Percentiles rank a stretch among this genome's conserved stretches.
Evolutionary conservation across 2,113 vertebrate species (phyloP).

Genomic region (Helogale parvula): DNA sequence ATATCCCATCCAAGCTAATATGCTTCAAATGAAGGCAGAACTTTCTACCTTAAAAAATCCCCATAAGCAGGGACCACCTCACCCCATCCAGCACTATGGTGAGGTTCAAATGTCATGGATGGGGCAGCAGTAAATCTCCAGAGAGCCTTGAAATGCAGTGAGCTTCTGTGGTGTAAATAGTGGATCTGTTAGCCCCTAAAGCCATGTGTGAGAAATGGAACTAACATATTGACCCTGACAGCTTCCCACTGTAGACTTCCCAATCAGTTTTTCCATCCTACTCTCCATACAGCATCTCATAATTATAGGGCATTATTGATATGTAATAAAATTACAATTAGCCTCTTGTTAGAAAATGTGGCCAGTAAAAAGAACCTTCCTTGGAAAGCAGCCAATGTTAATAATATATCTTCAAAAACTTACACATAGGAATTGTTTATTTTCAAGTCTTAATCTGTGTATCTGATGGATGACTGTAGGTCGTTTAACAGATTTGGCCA

Average conservation of each 20-base stretch:
- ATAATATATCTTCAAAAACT: neutral
- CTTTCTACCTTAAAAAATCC: neutral
- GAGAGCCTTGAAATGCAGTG: no score
- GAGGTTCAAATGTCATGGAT: neutral
- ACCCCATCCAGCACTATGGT: neutral
- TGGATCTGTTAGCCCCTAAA: neutral
- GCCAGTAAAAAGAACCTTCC: neutral
- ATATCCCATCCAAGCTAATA: neutral
- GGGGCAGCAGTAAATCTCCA: neutral
- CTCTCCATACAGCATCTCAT: neutral
- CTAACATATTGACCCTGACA: fast-evolving
- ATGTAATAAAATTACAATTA: neutral
- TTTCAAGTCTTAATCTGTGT: neutral
- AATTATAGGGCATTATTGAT: neutral
- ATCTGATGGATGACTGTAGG: neutral
- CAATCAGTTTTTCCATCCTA: neutral
- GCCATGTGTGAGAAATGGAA: neutral
- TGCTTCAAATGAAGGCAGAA: neutral
- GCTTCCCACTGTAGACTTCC: neutral
- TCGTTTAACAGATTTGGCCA: neutral
- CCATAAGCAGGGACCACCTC: neutral
- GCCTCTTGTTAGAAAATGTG: neutral
- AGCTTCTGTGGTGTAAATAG: fast-evolving
- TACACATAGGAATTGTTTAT: neutral
- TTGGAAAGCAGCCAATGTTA: neutral